A percentile compares a stretch with the other conserved stretches of the same genome.
These are phyloP conservation scores for Eulithis prunata DNA, from an alignment of 2,888 invertebrate species.

Conservation along the genomic window DNA sequence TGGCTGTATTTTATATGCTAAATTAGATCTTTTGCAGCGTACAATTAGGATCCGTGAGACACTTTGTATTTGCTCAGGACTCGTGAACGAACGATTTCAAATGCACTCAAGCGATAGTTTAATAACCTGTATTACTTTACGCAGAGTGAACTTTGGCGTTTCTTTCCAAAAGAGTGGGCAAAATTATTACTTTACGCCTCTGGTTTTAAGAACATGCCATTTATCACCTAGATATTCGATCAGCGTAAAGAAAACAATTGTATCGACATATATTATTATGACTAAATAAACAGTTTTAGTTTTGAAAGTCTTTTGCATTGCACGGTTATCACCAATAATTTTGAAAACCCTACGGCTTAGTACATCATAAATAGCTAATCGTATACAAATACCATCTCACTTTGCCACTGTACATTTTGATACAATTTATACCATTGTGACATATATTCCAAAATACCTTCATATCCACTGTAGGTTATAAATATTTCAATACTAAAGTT, in stretches of 20 bases:
- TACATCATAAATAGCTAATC: too few species aligned
- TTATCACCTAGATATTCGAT: constrained; percentile 7
- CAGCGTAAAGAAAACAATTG: neutral
- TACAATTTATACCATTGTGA: constrained; percentile 5
- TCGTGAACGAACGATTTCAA: constrained; percentile 72
- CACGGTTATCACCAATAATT: neutral
- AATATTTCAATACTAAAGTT: constrained; percentile 29
- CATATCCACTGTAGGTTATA: constrained; percentile 5
- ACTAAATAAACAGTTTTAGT: neutral
- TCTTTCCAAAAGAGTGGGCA: constrained; percentile 36
- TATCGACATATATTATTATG: too few species aligned
- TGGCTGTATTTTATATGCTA: constrained; percentile 57
- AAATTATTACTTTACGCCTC: constrained; percentile 20
- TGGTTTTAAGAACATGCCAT: constrained; percentile 13
- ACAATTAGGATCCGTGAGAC: constrained; percentile 73
- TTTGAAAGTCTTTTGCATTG: neutral
- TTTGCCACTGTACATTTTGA: neutral
- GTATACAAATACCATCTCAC: neutral
- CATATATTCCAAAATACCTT: constrained; percentile 23
- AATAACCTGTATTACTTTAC: constrained; percentile 63
- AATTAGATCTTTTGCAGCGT: constrained; percentile 57
- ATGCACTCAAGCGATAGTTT: constrained; percentile 65
- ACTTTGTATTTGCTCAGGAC: constrained; percentile 78
- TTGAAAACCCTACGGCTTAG: too few species aligned
- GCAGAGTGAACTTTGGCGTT: constrained; percentile 56